Conservation (phyloP, 2,888 invertebrate genomes). For the Spodoptera picta region DNA sequence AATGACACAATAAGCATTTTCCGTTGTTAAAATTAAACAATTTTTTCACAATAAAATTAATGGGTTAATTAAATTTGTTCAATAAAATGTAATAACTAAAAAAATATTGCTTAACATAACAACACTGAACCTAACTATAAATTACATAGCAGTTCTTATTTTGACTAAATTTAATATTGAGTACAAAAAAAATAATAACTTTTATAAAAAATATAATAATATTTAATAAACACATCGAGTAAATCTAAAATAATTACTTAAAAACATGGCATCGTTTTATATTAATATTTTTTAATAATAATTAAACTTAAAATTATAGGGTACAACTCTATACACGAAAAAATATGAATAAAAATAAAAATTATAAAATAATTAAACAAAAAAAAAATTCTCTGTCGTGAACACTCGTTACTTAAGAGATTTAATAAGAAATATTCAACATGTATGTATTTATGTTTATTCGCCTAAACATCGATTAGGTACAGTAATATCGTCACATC, state of each 20-base stretch:
- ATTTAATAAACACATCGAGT: slow-evolving; percentile 84
- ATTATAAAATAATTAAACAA: slow-evolving; percentile 60
- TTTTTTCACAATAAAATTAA: slow-evolving; percentile 68
- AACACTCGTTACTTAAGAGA: slow-evolving; percentile 62
- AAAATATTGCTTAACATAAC: slow-evolving; percentile 80
- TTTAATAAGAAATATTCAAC: slow-evolving; percentile 60
- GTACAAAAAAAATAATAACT: slow-evolving; percentile 85
- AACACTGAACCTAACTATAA: slow-evolving; percentile 81
- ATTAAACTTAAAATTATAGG: slow-evolving; percentile 59
- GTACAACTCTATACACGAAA: slow-evolving; percentile 62
- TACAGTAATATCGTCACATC: slow-evolving; percentile 82
- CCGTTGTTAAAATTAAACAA: slow-evolving; percentile 82
- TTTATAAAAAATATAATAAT: slow-evolving; percentile 85
- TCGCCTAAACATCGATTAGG: slow-evolving; percentile 81
- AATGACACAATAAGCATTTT: slow-evolving; percentile 88
- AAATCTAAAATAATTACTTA: slow-evolving; percentile 80
- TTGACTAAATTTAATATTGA: slow-evolving; percentile 75
- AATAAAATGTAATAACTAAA: slow-evolving; percentile 75
- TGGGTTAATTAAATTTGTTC: slow-evolving; percentile 81
- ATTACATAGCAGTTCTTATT: slow-evolving; percentile 79
- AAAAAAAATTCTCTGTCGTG: slow-evolving; percentile 65
- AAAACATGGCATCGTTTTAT: slow-evolving; percentile 87
- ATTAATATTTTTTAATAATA: slow-evolving; percentile 65
- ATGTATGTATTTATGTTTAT: slow-evolving; percentile 62
- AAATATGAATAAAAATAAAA: slow-evolving; percentile 54